Percentiles rank a stretch among this genome's conserved stretches.
These are phyloP conservation scores for Xanthorhoe spadicearia DNA, from an alignment of 2,888 invertebrate species.

Conservation along the genomic window DNA sequence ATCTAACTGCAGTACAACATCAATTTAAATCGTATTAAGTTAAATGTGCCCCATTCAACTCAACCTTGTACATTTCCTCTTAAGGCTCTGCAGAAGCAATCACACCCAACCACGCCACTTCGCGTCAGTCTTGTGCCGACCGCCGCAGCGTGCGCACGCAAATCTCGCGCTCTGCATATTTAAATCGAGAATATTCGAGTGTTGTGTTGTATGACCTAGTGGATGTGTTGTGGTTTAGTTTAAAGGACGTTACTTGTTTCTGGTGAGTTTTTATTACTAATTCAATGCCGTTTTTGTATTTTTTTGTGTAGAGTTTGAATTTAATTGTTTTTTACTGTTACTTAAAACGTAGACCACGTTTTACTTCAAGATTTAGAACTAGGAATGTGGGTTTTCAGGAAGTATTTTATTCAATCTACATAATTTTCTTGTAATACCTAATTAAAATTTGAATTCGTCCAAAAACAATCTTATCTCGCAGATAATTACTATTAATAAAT, in stretches of 20 bases:
- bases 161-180: neutral
- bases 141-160: constrained; percentile 8
- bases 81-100: neutral
- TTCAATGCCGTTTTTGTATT: constrained; percentile 11
- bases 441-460: neutral
- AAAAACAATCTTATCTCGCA: neutral
- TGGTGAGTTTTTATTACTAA: constrained; percentile 33
- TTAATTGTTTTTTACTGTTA: neutral
- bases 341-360: no score
- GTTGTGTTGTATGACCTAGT: constrained; percentile 30
- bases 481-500: neutral
- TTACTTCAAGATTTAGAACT: no score
- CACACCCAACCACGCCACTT: neutral
- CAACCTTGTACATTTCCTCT: constrained; percentile 27
- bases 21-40: constrained; percentile 1
- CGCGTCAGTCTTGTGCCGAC: constrained; percentile 7
- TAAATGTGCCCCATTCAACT: constrained; percentile 15
- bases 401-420: no score
- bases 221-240: constrained; percentile 33
- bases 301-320: neutral
- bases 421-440: no score
- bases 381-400: no score
- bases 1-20: neutral
- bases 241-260: constrained; percentile 29
- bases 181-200: constrained; percentile 19